Conservation (phyloP, 2,888 invertebrate species). For the Mylabris sibirica region DNA sequence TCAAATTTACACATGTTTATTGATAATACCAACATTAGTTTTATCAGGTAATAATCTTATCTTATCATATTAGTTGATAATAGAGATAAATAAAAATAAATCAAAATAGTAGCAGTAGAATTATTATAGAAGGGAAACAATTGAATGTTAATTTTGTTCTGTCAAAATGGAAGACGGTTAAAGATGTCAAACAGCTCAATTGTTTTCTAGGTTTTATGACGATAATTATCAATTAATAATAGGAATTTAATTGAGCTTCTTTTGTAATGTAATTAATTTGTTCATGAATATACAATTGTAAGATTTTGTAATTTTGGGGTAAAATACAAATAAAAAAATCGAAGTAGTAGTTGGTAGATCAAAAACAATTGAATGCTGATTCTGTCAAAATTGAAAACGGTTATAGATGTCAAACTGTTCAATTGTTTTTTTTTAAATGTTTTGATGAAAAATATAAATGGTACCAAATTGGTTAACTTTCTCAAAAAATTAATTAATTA, state of each 20-base stretch:
- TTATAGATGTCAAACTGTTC: neutral
- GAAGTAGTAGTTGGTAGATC: neutral
- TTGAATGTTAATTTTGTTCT: neutral
- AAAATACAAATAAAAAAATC: no score
- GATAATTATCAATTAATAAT: no score
- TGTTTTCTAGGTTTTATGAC: neutral
- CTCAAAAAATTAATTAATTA: no score
- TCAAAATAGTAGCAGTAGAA: no score
- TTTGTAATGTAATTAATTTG: no score
- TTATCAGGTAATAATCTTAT: slow-evolving; percentile 30
- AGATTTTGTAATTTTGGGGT: no score
- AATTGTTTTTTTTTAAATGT: neutral
- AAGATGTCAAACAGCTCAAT: neutral
- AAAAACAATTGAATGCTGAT: neutral
- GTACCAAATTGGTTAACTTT: neutral
- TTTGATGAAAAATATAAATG: neutral
- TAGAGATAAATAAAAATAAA: no score
- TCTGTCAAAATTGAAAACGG: neutral
- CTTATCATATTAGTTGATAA: neutral
- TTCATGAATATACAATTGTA: no score
- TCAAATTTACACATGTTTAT: slow-evolving; percentile 37
- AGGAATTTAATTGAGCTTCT: neutral
- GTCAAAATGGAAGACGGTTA: slow-evolving; percentile 1
- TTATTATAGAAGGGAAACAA: neutral
- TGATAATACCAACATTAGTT: slow-evolving; percentile 17